Evolutionary conservation across 2,797 vertebrate species (phyloP).

Genomic region (Thamnophis elegans): DNA sequence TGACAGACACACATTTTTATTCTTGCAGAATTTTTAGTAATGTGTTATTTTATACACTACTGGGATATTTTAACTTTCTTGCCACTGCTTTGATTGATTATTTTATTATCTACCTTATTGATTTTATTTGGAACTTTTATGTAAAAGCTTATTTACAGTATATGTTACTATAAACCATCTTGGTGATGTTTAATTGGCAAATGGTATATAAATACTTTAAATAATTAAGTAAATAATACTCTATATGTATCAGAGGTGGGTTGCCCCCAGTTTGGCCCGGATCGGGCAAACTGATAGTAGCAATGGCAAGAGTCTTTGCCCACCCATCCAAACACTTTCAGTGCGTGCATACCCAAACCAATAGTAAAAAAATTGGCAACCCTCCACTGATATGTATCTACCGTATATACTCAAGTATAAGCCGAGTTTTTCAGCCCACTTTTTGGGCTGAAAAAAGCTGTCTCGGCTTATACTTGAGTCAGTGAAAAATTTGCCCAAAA

Average conservation of each 20-base stretch:
- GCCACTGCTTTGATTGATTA: neutral
- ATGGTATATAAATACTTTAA: neutral
- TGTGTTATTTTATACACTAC: neutral
- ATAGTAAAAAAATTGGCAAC: no score
- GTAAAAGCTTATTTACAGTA: neutral
- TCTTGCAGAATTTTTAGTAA: neutral
- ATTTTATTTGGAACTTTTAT: neutral
- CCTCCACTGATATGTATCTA: no score
- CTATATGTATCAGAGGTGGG: neutral
- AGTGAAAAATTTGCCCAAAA: no score
- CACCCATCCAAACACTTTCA: no score
- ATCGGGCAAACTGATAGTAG: no score
- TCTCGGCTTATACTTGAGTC: no score
- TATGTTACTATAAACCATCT: neutral
- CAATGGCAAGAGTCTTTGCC: no score
- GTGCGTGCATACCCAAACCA: no score
- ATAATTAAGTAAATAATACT: neutral
- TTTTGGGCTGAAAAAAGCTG: no score
- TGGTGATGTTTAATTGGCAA: neutral
- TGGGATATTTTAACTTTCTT: neutral
- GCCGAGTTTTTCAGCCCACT: no score
- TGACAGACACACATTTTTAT: neutral
- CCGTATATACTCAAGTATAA: no score
- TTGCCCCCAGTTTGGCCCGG: no score
- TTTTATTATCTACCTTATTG: neutral